phyloP scores from a whole-genome alignment of 2,113 vertebrate species.

The Micromys minutus region DNA sequence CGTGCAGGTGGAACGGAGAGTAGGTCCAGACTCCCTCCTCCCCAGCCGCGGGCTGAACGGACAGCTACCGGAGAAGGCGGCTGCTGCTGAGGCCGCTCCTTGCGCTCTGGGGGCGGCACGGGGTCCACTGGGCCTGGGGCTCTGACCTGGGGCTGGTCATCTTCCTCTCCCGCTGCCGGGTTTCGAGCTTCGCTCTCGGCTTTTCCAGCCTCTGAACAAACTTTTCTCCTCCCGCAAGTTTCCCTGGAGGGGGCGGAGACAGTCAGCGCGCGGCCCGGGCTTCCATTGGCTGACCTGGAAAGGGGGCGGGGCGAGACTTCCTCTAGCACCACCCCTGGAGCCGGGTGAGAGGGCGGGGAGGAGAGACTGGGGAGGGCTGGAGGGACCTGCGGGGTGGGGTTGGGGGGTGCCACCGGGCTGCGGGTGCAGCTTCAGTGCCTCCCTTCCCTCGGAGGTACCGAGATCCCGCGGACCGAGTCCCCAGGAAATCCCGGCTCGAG shows the following conservation, averaged over 20 bases:
- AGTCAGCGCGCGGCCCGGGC: background rate
- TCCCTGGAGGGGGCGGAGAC: constrained; percentile 68
- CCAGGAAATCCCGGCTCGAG: background rate
- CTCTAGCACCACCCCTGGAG: rapidly evolving
- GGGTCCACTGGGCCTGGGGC: constrained; percentile 38
- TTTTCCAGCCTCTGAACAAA: constrained; percentile 66
- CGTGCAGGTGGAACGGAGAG: constrained; percentile 53
- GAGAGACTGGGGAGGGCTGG: background rate
- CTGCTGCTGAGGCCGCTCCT: constrained; percentile 15
- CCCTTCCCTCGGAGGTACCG: rapidly evolving
- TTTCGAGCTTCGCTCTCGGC: background rate
- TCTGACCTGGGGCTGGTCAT: constrained; percentile 63
- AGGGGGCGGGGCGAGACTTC: background rate
- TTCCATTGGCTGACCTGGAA: constrained; percentile 49
- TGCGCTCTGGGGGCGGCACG: constrained; percentile 1
- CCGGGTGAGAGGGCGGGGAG: background rate
- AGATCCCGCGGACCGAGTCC: background rate
- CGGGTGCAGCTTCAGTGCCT: rapidly evolving
- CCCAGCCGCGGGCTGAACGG: background rate
- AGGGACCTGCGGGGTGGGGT: background rate
- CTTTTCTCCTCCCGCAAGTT: constrained; percentile 74
- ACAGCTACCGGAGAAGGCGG: constrained; percentile 61
- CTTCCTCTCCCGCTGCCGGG: constrained; percentile 28
- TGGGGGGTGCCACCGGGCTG: too few relatives aligned
- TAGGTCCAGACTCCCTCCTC: background rate